These are phyloP conservation scores for Ypsolopha scabrella DNA, from an alignment of 2,888 invertebrate genomes.

Conservation along the genomic window DNA sequence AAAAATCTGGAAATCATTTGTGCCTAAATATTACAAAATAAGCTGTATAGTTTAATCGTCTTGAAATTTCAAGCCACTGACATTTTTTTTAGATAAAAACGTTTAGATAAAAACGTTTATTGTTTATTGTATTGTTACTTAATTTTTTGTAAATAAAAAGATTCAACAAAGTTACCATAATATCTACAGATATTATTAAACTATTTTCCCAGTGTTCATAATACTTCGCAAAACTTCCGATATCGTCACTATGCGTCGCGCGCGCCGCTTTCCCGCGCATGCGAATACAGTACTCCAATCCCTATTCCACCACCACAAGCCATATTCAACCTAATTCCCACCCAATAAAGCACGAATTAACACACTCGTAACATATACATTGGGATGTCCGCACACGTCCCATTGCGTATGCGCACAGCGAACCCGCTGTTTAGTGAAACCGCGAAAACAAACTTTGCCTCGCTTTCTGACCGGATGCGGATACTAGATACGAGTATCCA, in stretches of 20 bases:
- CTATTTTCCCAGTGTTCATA: neutral
- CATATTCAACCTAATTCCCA: too few species aligned
- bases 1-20: too few species aligned
- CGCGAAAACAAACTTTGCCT: constrained; percentile 31
- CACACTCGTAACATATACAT: too few species aligned
- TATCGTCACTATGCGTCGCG: constrained; percentile 24
- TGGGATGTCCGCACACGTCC: neutral
- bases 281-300: too few species aligned
- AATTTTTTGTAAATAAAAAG: neutral
- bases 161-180: neutral
- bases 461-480: constrained; percentile 61
- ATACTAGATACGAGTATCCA: constrained; percentile 5
- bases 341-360: too few species aligned
- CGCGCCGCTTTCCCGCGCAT: constrained; percentile 15
- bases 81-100: too few species aligned
- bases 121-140: too few species aligned
- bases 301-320: too few species aligned
- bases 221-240: neutral
- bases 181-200: neutral
- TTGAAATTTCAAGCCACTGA: too few species aligned
- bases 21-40: too few species aligned
- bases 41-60: too few species aligned
- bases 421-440: constrained; percentile 44
- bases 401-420: neutral
- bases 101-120: too few species aligned